Conservation (phyloP, 1,140 invertebrate genomes). For the Anastatus disparis region DNA sequence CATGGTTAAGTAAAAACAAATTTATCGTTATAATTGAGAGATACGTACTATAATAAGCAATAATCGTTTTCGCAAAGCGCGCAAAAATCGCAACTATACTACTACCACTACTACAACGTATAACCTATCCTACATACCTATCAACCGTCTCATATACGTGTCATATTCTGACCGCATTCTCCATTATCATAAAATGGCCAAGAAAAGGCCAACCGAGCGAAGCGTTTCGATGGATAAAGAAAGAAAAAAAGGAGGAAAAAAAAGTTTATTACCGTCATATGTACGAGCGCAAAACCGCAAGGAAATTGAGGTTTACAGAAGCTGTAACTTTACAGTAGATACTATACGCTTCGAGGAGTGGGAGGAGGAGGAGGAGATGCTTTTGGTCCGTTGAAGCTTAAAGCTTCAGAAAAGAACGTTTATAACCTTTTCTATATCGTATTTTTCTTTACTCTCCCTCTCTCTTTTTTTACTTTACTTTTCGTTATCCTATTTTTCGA, state of each 20-base stretch:
- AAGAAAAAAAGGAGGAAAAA: no score
- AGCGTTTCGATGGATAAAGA: no score
- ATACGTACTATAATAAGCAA: conserved; percentile 16
- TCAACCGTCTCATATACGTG: no score
- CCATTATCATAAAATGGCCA: conserved; percentile 32
- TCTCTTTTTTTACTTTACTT: neutral
- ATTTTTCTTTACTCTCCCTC: neutral
- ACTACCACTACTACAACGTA: no score
- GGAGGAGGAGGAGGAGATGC: no score
- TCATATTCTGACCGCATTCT: conserved; percentile 25
- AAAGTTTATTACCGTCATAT: conserved; percentile 31
- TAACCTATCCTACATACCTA: no score
- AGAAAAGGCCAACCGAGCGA: no score
- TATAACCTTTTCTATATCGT: conserved; percentile 7
- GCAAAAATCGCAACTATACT: no score
- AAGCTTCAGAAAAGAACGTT: no score
- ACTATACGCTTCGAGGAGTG: neutral
- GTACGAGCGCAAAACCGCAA: conserved; percentile 25
- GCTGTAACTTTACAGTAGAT: conserved; percentile 23
- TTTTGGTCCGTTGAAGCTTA: no score
- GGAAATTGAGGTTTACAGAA: conserved; percentile 27
- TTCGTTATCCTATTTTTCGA: no score
- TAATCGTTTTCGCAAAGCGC: conserved; percentile 27
- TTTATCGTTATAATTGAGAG: conserved; percentile 21
- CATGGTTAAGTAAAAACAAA: no score